Evolutionary conservation across 1,140 invertebrate species (phyloP).

Genomic region (Drosophila ananassae): DNA sequence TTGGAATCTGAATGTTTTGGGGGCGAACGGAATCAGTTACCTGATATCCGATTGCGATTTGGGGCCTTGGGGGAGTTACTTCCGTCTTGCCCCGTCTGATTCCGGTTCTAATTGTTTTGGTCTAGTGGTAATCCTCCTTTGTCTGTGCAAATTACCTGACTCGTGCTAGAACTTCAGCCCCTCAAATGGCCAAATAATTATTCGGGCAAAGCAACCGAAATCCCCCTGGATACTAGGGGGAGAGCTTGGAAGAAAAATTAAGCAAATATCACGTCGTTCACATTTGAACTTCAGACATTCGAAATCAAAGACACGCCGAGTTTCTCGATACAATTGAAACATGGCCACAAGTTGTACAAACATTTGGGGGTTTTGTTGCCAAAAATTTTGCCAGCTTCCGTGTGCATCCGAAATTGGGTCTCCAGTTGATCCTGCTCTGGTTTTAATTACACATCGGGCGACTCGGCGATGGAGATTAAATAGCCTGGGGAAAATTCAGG

Average conservation of each 20-base stretch:
- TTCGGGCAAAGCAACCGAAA: constrained; percentile 59
- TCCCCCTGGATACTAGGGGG: constrained; percentile 12
- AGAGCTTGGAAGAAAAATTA: constrained; percentile 52
- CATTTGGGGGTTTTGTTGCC: constrained; percentile 15
- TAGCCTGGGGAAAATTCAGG: constrained; percentile 9
- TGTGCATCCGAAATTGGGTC: constrained; percentile 11
- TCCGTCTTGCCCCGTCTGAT: constrained; percentile 73
- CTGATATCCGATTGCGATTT: constrained; percentile 59
- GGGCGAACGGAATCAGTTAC: constrained; percentile 49
- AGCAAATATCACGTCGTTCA: constrained; percentile 75
- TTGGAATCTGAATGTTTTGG: constrained; percentile 19
- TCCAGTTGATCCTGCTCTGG: constrained; percentile 20
- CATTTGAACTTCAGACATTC: constrained; percentile 37
- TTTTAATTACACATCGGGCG: constrained; percentile 44
- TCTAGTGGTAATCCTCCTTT: constrained; percentile 40
- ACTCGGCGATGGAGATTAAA: constrained; percentile 23
- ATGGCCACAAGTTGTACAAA: constrained; percentile 38
- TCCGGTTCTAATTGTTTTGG: constrained; percentile 77
- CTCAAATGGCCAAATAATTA: constrained; percentile 78
- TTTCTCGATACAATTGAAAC: constrained; percentile 29
- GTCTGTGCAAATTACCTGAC: constrained; percentile 62
- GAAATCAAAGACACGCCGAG: constrained; percentile 43
- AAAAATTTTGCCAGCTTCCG: background rate
- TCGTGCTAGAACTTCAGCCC: constrained; percentile 62
- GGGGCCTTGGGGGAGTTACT: constrained; percentile 34